These are phyloP conservation scores for Diabrotica virgifera DNA, from an alignment of 1,140 invertebrate genomes.

Conservation along the genomic window DNA sequence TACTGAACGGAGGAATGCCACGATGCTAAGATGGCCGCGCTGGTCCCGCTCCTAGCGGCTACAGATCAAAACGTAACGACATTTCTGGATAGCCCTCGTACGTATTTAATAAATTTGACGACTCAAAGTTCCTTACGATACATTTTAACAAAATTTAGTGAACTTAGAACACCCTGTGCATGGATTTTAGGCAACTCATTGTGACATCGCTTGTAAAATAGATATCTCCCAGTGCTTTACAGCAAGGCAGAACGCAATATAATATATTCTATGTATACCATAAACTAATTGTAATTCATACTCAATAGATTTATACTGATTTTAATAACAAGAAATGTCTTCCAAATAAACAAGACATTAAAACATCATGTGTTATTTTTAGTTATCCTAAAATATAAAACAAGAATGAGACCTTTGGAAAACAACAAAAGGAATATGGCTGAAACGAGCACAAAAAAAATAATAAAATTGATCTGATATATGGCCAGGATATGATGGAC, in stretches of 20 bases:
- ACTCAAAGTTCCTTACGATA: neutral
- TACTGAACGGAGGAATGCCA: no score
- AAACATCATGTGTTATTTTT: constrained; percentile 26
- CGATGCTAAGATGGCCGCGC: no score
- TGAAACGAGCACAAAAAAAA: neutral
- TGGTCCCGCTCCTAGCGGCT: no score
- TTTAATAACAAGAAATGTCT: constrained; percentile 48
- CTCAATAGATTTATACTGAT: constrained; percentile 46
- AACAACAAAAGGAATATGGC: neutral
- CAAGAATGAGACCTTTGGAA: neutral
- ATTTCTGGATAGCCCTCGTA: no score
- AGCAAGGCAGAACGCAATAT: constrained; percentile 31
- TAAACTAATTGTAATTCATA: constrained; percentile 42
- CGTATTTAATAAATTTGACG: constrained; percentile 10
- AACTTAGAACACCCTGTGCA: constrained; percentile 13
- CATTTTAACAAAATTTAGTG: neutral
- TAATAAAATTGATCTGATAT: no score
- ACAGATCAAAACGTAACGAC: no score
- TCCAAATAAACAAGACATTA: constrained; percentile 48
- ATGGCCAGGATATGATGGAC: no score
- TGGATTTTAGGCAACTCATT: constrained; percentile 8
- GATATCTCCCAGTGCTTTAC: constrained; percentile 23
- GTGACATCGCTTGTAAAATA: constrained; percentile 37
- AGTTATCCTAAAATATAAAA: constrained; percentile 1
- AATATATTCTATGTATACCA: constrained; percentile 32